Conservation (phyloP, 2,113 vertebrate species). For the Chionomys nivalis region DNA sequence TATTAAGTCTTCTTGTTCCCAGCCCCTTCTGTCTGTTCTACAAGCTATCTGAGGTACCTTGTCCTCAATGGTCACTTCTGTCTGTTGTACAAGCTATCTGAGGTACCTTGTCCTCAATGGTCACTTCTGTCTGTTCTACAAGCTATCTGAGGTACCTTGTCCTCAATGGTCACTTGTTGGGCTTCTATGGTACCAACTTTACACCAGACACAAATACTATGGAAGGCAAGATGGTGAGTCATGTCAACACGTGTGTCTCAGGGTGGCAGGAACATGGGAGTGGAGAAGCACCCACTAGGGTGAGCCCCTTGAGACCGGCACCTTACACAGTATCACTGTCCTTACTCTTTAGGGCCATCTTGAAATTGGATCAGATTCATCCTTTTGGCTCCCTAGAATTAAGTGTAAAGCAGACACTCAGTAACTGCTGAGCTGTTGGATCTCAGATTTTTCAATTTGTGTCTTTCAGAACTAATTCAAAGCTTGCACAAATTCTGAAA, state of each 20-base stretch:
- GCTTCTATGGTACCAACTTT: rapidly evolving
- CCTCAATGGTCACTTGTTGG: neutral
- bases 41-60: neutral
- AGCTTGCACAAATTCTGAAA: neutral
- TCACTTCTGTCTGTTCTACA: neutral
- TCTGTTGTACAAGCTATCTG: rapidly evolving
- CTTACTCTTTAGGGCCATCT: neutral
- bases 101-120: rapidly evolving
- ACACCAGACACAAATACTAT: no score
- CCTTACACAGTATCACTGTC: rapidly evolving
- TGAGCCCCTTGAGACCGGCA: neutral
- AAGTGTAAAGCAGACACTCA: neutral
- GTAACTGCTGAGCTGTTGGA: neutral
- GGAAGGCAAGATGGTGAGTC: neutral
- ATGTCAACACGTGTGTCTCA: rapidly evolving
- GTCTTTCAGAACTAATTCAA: neutral
- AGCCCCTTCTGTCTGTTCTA: rapidly evolving
- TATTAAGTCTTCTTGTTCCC: neutral
- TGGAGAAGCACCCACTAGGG: rapidly evolving
- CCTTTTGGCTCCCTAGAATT: neutral
- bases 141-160: neutral
- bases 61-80: neutral
- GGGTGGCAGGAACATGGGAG: rapidly evolving
- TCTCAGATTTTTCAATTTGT: neutral
- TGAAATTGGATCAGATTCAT: neutral